phyloP scores from a whole-genome alignment of 2,797 vertebrate genomes.

The Acipenser ruthenus region DNA sequence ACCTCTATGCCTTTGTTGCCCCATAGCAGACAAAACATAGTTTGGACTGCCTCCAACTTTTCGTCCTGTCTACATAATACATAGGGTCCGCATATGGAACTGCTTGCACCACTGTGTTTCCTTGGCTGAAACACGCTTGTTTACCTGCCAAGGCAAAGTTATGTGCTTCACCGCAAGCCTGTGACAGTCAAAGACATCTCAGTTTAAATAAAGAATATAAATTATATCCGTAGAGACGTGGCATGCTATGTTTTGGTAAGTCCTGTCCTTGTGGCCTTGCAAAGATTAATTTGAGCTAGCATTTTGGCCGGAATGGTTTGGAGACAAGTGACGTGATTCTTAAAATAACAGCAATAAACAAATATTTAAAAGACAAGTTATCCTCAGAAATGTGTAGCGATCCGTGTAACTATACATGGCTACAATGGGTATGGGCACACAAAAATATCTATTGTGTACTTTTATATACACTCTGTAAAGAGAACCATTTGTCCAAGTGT shows the following conservation, averaged over 20 bases:
- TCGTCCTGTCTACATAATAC: no score
- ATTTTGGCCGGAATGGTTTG: not conserved
- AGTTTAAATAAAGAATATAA: conserved; percentile 1
- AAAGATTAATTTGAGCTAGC: not conserved
- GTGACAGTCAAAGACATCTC: not conserved
- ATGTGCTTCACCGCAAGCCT: conserved; percentile 1
- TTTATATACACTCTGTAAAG: no score
- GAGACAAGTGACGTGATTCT: not conserved
- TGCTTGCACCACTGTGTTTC: not conserved
- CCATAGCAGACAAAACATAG: no score
- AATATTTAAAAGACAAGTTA: no score
- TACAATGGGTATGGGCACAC: no score
- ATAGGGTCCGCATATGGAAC: no score
- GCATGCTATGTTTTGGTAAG: not conserved
- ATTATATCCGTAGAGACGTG: not conserved
- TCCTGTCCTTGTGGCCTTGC: not conserved
- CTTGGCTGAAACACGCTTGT: not conserved
- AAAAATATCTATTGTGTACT: no score
- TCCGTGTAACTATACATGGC: no score
- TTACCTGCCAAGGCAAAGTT: conserved; percentile 1
- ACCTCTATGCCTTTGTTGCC: no score
- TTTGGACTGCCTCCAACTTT: no score
- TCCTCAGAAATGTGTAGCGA: no score
- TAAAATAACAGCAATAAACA: not conserved
- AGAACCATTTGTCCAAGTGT: no score